Evolutionary conservation across 2,113 vertebrate species (phyloP).

Genomic region (Laticauda colubrina): DNA sequence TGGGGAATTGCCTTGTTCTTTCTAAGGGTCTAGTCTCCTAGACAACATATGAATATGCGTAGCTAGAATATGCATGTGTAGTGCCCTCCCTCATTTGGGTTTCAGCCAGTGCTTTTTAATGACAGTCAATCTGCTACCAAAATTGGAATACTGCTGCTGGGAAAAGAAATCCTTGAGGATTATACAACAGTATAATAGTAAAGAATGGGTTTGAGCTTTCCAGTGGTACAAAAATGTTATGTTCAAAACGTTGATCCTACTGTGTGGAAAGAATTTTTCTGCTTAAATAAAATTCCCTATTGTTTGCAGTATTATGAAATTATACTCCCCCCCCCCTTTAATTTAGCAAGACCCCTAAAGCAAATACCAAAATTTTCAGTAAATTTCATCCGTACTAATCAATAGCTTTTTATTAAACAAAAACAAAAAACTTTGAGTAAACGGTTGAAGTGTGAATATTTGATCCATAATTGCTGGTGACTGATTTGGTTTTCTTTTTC

Average conservation of each 20-base stretch:
- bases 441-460: neutral
- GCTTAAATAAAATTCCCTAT: slow-evolving; percentile 4
- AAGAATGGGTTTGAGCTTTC: slow-evolving; percentile 10
- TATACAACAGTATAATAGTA: neutral
- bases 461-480: neutral
- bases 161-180: neutral
- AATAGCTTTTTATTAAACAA: neutral
- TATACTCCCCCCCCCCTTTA: neutral
- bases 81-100: neutral
- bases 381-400: neutral
- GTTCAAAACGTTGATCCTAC: neutral
- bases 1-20: neutral
- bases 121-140: neutral
- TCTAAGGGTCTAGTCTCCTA: neutral
- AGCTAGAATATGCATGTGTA: neutral
- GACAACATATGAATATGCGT: neutral
- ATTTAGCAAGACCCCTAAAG: neutral
- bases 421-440: neutral
- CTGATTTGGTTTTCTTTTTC: slow-evolving; percentile 34
- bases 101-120: neutral
- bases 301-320: neutral
- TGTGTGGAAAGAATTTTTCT: neutral
- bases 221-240: neutral
- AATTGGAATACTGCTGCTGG: neutral
- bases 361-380: neutral